Base-by-base conservation (phyloP, 2,888 invertebrate species). In the Trisateles emortualis region DNA sequence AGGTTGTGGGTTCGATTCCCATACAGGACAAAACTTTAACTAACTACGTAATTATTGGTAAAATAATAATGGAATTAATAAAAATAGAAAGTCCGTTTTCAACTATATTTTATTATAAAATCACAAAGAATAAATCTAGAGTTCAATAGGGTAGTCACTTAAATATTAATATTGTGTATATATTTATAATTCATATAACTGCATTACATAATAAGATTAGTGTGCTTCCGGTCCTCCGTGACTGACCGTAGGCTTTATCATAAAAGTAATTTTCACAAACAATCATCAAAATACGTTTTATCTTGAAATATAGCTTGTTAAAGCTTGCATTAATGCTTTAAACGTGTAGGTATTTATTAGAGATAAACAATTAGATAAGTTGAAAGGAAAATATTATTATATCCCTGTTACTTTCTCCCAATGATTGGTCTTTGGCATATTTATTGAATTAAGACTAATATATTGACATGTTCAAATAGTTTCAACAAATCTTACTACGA, bases 121-220 rank as follows among this genome's bases (percentile, higher is more conserved):
- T 94, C 94, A 94, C 94, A 94, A 94, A 94, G 94, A 94, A 94
- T 94, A 94, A 94, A 94, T 94, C 94, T 94, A 95, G 94, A 94
- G 93, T 93, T 94, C 92, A 92, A 88, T 92, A 92, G 89, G 87
- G 87, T 88, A 88, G 88, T 90, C 88, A 88, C 89, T 90, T 90
- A 88, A 84, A 83, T 86, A 79, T 83, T 87, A 87, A 83, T 86
- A 84, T 86, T 84, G 85, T 88, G 83, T 87, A 84, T 72, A 72
- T 86, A 85, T 84, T 86, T 84, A 86, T 87, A 86, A 84, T 83
- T 84, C 84, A 81, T 83, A 83, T 84, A 86, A 86, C 86, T 84
- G 89, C 77, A 77, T 82, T 68, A 71, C 68, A 71, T 80, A 74
- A 80, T 76, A 84, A 81, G 78, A 79, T 61, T 78, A 78, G 64